These are phyloP conservation scores for Melanostigma gelatinosum DNA, from an alignment of 2,113 vertebrate genomes.

Conservation along the genomic window DNA sequence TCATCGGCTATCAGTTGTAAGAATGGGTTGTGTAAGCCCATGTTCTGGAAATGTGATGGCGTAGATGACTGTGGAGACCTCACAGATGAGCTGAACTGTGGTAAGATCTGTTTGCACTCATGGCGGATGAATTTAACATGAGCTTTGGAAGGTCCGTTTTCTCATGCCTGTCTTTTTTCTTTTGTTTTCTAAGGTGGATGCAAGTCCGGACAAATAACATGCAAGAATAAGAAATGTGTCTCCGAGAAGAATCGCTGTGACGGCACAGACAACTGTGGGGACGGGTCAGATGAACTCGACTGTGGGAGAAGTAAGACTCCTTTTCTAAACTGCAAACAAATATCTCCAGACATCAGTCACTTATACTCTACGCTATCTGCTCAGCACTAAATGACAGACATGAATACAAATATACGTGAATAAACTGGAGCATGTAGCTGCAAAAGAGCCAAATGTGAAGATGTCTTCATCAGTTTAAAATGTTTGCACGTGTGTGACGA, in stretches of 20 bases:
- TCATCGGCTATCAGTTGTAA: conserved; percentile 83
- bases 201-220: conserved; percentile 71
- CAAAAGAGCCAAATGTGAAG: neutral
- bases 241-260: conserved; percentile 82
- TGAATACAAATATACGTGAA: too few species aligned
- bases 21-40: conserved; percentile 89
- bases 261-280: conserved; percentile 84
- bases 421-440: neutral
- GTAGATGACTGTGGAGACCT: conserved; percentile 92
- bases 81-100: conserved; percentile 89
- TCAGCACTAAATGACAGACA: neutral
- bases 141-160: neutral
- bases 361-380: neutral
- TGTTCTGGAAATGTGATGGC: conserved; percentile 90
- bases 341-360: neutral
- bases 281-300: conserved; percentile 86
- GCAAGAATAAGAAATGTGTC: conserved; percentile 84
- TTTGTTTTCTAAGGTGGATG: conserved; percentile 74
- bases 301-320: conserved; percentile 81
- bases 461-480: neutral
- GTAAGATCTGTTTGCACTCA: conserved; percentile 76
- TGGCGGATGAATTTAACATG: neutral
- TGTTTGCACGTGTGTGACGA: neutral
- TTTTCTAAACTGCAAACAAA: neutral
- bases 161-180: conserved; percentile 15